Base-by-base conservation (phyloP, 1,140 invertebrate genomes). In the Bursaphelenchus mucronatus region DNA sequence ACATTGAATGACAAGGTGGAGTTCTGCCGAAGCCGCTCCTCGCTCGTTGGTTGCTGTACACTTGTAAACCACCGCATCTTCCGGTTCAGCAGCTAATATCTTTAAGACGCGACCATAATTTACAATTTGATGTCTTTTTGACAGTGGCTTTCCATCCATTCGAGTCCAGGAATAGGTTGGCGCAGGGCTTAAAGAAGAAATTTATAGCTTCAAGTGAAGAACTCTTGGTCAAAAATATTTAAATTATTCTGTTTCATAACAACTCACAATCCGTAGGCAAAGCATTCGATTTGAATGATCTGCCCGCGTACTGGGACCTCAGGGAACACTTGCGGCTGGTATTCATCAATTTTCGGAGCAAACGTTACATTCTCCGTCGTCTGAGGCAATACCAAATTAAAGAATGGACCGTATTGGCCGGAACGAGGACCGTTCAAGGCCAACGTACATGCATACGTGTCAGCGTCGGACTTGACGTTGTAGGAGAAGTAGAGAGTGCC, bases 401-500 rank as follows among this genome's bases (percentile, higher is more conserved):
- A 73, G 55, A 75, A 73, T 17, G 71, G 71, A 8, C 74, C 71
- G 40, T 66, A 73, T 41, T 73, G 71, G 5, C 63, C 71, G 39
- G 56, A 56, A 46, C 69, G 74, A 8, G 59, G 57, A 13, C 61
- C 39, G 13, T 59, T 41, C 13, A 74, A 47, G 11, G 74, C 61
- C 21, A 77, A 49, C 15, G 55, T 76, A 49, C 71, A 73, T 17
- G 71, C 67, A 50, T 76, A 73, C 46, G 73, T 71, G 11, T 72
- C 56, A 17, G 68, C 71, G 43, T 73, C 71, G 30, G 66, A 55
- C 40, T 39, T 41, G 40, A 73, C 21, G 49, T 75, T 73, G 39
- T 72, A 73, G 5, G 73, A 52, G 55, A 73, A 73, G 51, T 75
- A 67, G n/a, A 73, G 49, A 15, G 71, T 73, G n/a, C 71, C 71